Base-by-base conservation (phyloP, 2,113 vertebrate genomes). In the Lanius collurio region DNA sequence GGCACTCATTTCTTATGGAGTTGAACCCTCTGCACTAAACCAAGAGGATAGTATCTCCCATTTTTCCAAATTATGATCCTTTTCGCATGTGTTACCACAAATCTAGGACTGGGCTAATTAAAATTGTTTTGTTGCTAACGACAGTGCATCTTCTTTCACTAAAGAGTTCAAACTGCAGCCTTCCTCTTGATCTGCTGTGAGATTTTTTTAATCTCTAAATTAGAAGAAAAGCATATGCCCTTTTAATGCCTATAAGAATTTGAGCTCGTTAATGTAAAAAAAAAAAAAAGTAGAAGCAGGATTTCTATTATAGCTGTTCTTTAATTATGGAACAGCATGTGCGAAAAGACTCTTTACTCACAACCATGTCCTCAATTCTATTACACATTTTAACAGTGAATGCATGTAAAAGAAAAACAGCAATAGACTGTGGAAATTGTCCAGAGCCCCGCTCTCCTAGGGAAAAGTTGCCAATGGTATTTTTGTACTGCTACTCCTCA, bases 301-400 rank as follows among this genome's bases (percentile, higher is more conserved):
- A 71, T 96, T 93, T 97, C 80, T 94, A 93, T 95, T 95, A 94
- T 96, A 92, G 90, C 80, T 93, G 76, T 87, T 96, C 88, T 96
- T 97, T 97, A 96, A 97, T 97, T 97, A 96, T 90, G 94, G 95
- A 97, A 97, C 93, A 97, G 96, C 95, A 92, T 96, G 96, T 93
- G 94, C 1, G 0, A 93, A 90, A 95, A 96, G 93, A 86, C 88
- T 96, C 89, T 95, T 93, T 95, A 94, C 90, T 93, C 94, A 89
- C 82, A 92, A 94, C 86, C 69, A 15, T 89, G 93, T 95, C 92
- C 93, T 92, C 70, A 2, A 96, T 95, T 94, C 88, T 93, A 56
- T 95, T 89, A 94, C 94, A 90, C 69, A 59, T 90, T 92, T 96
- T 76, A 94, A 65, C 2, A 1, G 93, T 10, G 8, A 94, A 94